A percentile compares a stretch with the other conserved stretches of the same genome.
phyloP scores from a whole-genome alignment of 2,113 vertebrate species.

The Ctenomys sociabilis region DNA sequence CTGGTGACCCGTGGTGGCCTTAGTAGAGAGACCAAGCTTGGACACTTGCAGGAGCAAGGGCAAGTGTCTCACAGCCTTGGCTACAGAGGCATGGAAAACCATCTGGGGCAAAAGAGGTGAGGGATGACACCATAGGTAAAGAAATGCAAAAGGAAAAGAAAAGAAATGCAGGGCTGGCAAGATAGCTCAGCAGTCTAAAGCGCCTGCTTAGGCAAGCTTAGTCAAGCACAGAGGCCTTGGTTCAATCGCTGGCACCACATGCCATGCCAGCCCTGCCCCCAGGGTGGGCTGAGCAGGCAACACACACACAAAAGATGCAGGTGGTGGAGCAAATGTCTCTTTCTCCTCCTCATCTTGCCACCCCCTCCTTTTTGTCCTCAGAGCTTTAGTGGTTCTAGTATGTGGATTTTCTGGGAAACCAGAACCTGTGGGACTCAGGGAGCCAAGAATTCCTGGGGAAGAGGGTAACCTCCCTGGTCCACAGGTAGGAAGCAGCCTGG shows the following conservation, averaged over 20 bases:
- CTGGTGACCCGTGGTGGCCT: not conserved
- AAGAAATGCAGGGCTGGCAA: not conserved
- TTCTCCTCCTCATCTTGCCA: not conserved
- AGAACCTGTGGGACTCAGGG: not conserved
- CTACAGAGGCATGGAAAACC: not conserved
- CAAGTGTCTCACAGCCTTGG: accelerated
- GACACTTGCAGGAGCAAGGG: not conserved
- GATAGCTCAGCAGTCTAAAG: no score
- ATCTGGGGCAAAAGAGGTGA: not conserved
- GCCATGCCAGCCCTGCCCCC: no score
- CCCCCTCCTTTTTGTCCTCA: not conserved
- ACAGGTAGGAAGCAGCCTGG: not conserved
- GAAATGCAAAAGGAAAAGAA: not conserved
- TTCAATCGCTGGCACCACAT: no score
- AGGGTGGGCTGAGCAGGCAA: no score
- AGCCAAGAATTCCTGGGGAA: not conserved
- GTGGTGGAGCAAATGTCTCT: not conserved
- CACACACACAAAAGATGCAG: no score
- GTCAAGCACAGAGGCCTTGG: no score
- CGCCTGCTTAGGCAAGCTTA: no score
- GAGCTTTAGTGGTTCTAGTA: not conserved
- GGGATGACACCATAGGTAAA: not conserved
- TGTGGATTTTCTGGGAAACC: not conserved
- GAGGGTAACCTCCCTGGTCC: not conserved
- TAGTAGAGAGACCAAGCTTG: not conserved